Base-by-base conservation (phyloP, 2,797 vertebrate genomes). In the Anomalospiza imberbis region DNA sequence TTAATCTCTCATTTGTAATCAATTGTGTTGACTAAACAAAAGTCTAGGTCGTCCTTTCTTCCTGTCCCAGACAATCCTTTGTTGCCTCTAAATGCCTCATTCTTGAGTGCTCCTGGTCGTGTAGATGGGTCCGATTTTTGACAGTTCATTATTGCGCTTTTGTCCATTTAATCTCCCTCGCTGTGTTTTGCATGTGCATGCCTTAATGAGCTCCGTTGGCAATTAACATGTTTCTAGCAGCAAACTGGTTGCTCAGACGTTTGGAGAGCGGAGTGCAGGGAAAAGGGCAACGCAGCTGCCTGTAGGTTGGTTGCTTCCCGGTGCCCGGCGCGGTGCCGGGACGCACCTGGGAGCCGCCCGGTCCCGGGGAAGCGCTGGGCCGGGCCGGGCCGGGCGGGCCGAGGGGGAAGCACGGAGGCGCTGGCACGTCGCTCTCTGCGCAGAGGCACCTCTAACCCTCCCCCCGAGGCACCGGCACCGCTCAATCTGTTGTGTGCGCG, bases 1-100 rank as follows among this genome's bases (percentile, higher is more conserved):
- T 98, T 99, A 99, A 99, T 99, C 99, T 99, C 99, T 98, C 99
- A 99, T 99, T 99, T 99, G 99, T 98, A 98, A 99, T 99, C 99
- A 99, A 99, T 99, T 99, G 99, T 99, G 98, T 98, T 98, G 98
- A 98, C 98, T 98, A 98, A 99, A 99, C 99, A 99, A 99, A 99
- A 99, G 98, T 98, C 98, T 98, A 98, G 98, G 98, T 98, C 98
- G 98, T 97, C 98, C 98, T 99, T 99, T 99, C 99, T 99, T 99
- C 98, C 98, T 98, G 98, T 99, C 98, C 98, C 99, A 98, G 98
- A 98, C 98, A 97, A 98, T 98, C 98, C 99, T 98, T 99, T 99
- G 99, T 99, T 98, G 98, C 96, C 97, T 98, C 98, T 98, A 99
- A 99, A 99, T 99, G 99, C 98, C 98, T 98, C 98, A 98, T 98